Evolutionary conservation across 2,797 vertebrate genomes (phyloP).

Genomic region (Bovichtus variegatus): DNA sequence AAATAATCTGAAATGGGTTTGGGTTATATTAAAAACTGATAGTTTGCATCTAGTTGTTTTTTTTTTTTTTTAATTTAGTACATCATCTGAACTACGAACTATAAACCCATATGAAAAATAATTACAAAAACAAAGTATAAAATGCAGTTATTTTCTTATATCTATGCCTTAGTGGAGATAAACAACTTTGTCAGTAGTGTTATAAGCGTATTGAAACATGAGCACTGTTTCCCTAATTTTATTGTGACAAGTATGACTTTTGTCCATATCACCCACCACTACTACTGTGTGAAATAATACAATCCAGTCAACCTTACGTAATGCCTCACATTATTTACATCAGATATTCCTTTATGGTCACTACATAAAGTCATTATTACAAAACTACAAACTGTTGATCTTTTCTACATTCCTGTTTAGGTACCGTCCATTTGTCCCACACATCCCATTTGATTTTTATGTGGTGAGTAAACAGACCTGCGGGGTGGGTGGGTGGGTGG

Average conservation of each 20-base stretch:
- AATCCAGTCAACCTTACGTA: not conserved
- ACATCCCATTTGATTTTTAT: slow-evolving; percentile 98
- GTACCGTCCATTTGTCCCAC: slow-evolving; percentile 97
- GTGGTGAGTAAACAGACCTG: slow-evolving; percentile 87
- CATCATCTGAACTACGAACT: not conserved
- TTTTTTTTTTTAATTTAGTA: not conserved
- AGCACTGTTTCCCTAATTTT: not conserved
- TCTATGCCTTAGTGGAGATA: not conserved
- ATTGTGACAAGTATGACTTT: not conserved
- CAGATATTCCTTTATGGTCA: not conserved
- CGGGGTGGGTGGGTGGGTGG: not conserved
- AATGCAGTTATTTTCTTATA: not conserved
- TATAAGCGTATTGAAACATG: not conserved
- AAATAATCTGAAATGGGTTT: not conserved
- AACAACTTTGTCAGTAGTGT: not conserved
- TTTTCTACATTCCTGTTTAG: slow-evolving; percentile 71
- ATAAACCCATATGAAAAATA: not conserved
- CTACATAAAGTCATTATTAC: not conserved
- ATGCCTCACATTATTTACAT: not conserved
- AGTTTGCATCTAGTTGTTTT: not conserved
- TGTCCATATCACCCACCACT: not conserved
- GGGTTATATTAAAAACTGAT: not conserved
- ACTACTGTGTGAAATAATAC: not conserved
- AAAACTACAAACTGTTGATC: not conserved
- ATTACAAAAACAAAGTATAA: not conserved